These are phyloP conservation scores for Apamea anceps DNA, from an alignment of 2,888 invertebrate genomes.

Conservation along the genomic window DNA sequence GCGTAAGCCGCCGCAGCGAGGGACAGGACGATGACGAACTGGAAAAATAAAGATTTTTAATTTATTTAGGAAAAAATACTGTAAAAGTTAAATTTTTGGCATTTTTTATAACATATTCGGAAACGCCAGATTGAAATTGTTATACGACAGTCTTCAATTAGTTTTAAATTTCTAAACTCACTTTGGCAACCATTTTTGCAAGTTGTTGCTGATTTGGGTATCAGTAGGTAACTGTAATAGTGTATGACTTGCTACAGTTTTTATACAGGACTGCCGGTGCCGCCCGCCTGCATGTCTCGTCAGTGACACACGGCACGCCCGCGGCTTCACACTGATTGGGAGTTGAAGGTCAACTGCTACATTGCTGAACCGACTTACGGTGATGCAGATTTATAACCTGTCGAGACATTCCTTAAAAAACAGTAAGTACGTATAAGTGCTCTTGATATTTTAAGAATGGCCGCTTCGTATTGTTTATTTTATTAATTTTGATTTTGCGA, in stretches of 20 bases:
- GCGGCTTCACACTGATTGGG: conserved; percentile 42
- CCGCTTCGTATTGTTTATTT: neutral
- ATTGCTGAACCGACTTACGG: conserved; percentile 25
- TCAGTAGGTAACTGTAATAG: conserved; percentile 77
- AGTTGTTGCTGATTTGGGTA: conserved; percentile 76
- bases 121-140: neutral
- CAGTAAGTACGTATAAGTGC: neutral
- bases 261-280: conserved; percentile 76
- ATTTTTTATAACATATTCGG: neutral
- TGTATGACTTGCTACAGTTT: conserved; percentile 73
- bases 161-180: conserved; percentile 54
- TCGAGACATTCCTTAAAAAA: conserved; percentile 21
- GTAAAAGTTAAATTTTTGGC: neutral
- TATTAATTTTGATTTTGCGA: neutral
- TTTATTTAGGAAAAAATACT: neutral
- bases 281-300: conserved; percentile 64
- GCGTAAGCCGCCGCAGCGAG: conserved; percentile 78
- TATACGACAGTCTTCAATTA: neutral
- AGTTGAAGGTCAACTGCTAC: conserved; percentile 60
- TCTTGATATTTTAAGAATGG: neutral
- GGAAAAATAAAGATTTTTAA: conserved; percentile 7
- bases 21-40: conserved; percentile 80
- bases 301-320: conserved; percentile 41
- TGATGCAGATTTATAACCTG: conserved; percentile 35
- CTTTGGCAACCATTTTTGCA: conserved; percentile 82